A percentile compares a stretch with the other conserved stretches of the same genome.
Conservation (phyloP, 2,797 vertebrate genomes). For the Sebastes matsubarae region DNA sequence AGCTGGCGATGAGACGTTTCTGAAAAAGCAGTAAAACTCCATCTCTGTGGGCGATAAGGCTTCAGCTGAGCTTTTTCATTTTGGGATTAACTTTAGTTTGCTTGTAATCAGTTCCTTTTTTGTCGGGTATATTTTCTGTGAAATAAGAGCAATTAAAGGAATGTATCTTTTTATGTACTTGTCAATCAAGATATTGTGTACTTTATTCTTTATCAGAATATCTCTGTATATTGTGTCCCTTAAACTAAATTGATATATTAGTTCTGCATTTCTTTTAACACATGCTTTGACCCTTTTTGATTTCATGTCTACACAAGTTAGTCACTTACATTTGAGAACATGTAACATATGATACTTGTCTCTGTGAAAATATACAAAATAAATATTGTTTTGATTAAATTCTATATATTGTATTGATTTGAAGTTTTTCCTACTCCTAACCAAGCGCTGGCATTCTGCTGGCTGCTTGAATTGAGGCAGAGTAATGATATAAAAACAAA, state of each 20-base stretch:
- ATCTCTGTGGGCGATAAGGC: not conserved
- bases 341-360: slow-evolving; percentile 58
- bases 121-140: slow-evolving; percentile 56
- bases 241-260: slow-evolving; percentile 38
- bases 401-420: not conserved
- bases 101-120: slow-evolving; percentile 36
- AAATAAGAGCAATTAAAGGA: slow-evolving; percentile 71
- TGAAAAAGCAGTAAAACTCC: slow-evolving; percentile 7
- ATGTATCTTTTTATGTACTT: slow-evolving; percentile 70
- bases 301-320: slow-evolving; percentile 32
- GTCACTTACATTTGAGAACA: slow-evolving; percentile 40
- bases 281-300: slow-evolving; percentile 44
- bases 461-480: not conserved
- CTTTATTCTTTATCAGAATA: slow-evolving; percentile 54
- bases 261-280: slow-evolving; percentile 35
- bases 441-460: too few relatives aligned
- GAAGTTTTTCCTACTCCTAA: not conserved
- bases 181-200: slow-evolving; percentile 44
- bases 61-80: slow-evolving; percentile 11
- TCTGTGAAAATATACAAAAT: slow-evolving; percentile 62
- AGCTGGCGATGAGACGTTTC: not conserved
- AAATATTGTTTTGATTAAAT: slow-evolving; percentile 69
- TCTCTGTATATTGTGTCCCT: slow-evolving; percentile 46
- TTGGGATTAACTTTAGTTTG: slow-evolving; percentile 16
- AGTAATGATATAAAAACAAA: not conserved